phyloP scores from a whole-genome alignment of 2,888 invertebrate genomes.

The Nomada fabriciana region DNA sequence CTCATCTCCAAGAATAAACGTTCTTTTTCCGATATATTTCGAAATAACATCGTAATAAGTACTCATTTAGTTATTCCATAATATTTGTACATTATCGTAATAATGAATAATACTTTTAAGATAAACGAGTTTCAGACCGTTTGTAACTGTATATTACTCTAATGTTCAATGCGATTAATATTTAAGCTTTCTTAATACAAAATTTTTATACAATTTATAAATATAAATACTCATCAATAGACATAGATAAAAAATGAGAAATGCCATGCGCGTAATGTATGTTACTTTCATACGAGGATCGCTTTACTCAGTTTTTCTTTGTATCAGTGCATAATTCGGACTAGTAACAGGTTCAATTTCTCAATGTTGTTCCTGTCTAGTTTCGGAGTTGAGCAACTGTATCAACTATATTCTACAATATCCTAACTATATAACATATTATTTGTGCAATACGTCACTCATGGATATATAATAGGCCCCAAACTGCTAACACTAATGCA shows the following conservation, averaged over 20 bases:
- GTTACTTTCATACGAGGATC: slow-evolving; percentile 10
- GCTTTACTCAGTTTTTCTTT: slow-evolving; percentile 17
- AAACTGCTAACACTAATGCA: slow-evolving; percentile 83
- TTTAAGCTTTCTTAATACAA: slow-evolving; percentile 3
- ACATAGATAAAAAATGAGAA: not conserved
- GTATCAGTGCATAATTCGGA: slow-evolving; percentile 63
- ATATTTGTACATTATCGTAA: not conserved
- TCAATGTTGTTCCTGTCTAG: slow-evolving; percentile 81
- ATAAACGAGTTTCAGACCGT: not conserved
- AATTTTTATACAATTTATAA: slow-evolving; percentile 6
- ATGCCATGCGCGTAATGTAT: not conserved
- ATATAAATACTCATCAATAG: slow-evolving; percentile 3
- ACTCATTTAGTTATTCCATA: not conserved
- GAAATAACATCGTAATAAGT: not conserved
- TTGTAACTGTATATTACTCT: not conserved
- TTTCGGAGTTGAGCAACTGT: slow-evolving; percentile 71
- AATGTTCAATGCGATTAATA: not conserved
- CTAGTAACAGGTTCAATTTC: slow-evolving; percentile 79
- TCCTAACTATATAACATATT: slow-evolving; percentile 47
- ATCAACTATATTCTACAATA: slow-evolving; percentile 56
- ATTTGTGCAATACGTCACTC: slow-evolving; percentile 61
- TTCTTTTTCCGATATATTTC: not conserved
- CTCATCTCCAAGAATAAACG: slow-evolving; percentile 1
- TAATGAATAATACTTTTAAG: not conserved
- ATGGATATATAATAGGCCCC: slow-evolving; percentile 77